A percentile compares a stretch with the other conserved stretches of the same genome.
phyloP scores from a whole-genome alignment of 2,888 invertebrate genomes.

The Rhagium mordax region DNA sequence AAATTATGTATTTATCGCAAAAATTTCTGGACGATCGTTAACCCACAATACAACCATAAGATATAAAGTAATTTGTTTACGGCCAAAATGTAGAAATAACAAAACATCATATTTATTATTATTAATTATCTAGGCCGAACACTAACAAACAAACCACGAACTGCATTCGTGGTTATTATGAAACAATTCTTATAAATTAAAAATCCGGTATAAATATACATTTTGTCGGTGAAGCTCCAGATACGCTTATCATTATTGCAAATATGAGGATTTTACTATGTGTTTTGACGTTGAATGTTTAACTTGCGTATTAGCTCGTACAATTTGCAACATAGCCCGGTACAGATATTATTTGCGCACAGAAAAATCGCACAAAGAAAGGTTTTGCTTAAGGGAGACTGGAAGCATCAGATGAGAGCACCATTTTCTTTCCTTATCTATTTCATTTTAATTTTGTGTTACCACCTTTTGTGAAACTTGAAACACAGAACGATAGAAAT shows the following conservation, averaged over 20 bases:
- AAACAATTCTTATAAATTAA: background rate
- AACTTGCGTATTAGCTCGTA: background rate
- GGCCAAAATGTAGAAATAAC: conserved; percentile 5
- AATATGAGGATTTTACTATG: background rate
- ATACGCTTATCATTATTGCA: background rate
- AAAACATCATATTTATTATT: conserved; percentile 16
- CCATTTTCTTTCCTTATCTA: too few species aligned
- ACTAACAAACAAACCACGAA: conserved; percentile 5
- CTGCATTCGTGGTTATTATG: conserved; percentile 10
- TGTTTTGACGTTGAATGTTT: background rate
- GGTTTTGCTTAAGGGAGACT: too few species aligned
- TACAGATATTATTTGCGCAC: background rate
- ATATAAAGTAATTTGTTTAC: background rate
- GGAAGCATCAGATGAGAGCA: too few species aligned
- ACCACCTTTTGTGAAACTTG: too few species aligned
- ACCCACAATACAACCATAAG: conserved; percentile 5
- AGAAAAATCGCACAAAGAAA: too few species aligned
- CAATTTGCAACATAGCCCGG: background rate
- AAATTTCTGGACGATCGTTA: conserved; percentile 12
- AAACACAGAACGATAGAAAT: too few species aligned
- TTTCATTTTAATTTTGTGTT: too few species aligned
- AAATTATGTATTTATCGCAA: conserved; percentile 2
- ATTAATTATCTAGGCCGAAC: background rate
- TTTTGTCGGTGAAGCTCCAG: background rate
- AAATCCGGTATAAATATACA: background rate